A percentile compares a stretch with the other conserved stretches of the same genome.
These are phyloP conservation scores for Beaufortia kweichowensis DNA, from an alignment of 2,113 vertebrate genomes.

Conservation along the genomic window DNA sequence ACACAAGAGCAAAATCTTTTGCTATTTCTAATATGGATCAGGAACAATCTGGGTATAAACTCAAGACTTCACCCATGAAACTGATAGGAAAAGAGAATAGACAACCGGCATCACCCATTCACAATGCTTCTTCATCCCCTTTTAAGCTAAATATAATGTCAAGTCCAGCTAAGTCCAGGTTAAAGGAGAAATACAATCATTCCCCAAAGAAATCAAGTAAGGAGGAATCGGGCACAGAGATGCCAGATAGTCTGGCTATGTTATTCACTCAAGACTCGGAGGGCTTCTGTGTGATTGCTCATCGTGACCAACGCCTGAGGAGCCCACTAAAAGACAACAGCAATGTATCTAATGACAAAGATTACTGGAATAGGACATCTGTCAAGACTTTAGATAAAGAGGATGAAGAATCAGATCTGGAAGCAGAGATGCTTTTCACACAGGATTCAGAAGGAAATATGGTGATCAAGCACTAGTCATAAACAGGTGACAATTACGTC, in stretches of 20 bases:
- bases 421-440: conserved; percentile 70
- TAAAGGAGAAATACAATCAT: not conserved
- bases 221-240: not conserved
- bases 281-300: conserved; percentile 72
- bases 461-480: conserved; percentile 73
- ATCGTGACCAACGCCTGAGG: conserved; percentile 52
- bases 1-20: not conserved
- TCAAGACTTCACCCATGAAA: conserved; percentile 19
- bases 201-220: conserved; percentile 36
- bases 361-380: not conserved
- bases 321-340: conserved; percentile 66
- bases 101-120: not conserved
- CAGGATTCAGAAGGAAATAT: conserved; percentile 77
- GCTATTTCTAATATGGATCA: not conserved
- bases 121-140: conserved; percentile 7
- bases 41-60: not conserved
- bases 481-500: not conserved
- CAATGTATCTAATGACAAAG: conserved; percentile 13
- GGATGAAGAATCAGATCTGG: conserved; percentile 56
- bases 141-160: conserved; percentile 14
- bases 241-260: conserved; percentile 56
- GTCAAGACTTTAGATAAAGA: conserved; percentile 48
- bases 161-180: conserved; percentile 34
- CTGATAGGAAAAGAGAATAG: conserved; percentile 45
- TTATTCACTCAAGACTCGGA: conserved; percentile 78